Base-by-base conservation (phyloP, 2,797 vertebrate species). In the Sebastes hopkinsi region DNA sequence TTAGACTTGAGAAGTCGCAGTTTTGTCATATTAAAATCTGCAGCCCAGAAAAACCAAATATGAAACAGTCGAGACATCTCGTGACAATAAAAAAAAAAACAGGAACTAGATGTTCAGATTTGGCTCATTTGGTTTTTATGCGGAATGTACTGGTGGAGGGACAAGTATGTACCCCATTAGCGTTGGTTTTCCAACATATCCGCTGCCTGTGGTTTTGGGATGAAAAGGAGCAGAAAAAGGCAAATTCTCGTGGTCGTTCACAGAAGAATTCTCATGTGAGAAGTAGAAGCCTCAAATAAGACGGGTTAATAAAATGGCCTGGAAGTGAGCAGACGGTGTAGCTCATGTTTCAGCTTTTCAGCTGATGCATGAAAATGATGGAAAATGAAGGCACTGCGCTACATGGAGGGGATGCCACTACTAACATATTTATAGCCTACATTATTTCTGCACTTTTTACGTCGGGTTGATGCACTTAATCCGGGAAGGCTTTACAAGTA, bases 361-460 rank as follows among this genome's bases (percentile, higher is more conserved):
- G 76, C 81, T 70, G 75, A 81, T 73, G 78, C 67, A 62, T 76
- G 52, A 88, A 87, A 84, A 54, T 46, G 25, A 68, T 81, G 75
- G 76, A 82, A 86, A 87, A 82, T 81, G 61, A 83, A 81, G 59
- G 58, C 64, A 20, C 59, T 52, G 71, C 0, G 36, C 36, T 38
- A 38, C 20, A 38, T 4, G 5, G 29, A 42, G 20, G 27, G 7
- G 38, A 58, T 20, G 32, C 16, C 61, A 27, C 36, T 25, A 36
- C 23, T 36, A 10, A 59, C 42, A 70, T 64, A 22, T 50, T 75
- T 23, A 18, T 5, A n/a, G 22, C 10, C 36, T 34, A 8, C 42
- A 25, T 67, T n/a, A 68, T 68, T 42, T 46, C 22, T 38, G 11
- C 23, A 2, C 42, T 68, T 56, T 50, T n/a, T 30, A 12, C 23